phyloP scores from a whole-genome alignment of 2,797 vertebrate species.

The Schizopygopsis malacanthus region DNA sequence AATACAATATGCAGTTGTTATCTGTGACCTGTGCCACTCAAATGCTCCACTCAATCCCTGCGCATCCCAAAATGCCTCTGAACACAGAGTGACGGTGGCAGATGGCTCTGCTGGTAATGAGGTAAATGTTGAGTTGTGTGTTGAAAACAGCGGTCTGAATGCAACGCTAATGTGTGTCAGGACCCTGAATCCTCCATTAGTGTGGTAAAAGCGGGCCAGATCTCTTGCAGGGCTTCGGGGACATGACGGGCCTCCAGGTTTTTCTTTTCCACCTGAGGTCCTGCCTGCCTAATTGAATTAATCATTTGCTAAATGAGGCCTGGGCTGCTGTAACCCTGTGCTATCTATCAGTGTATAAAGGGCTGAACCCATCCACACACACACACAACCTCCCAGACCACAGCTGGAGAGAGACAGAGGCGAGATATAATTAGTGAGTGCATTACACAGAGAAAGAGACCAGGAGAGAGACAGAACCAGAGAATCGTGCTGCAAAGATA shows the following conservation, averaged over 20 bases:
- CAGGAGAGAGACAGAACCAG: constrained; percentile 43
- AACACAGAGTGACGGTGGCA: background rate
- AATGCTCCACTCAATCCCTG: background rate
- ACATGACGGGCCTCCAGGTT: constrained; percentile 12
- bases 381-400: constrained; percentile 51
- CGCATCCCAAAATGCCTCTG: constrained; percentile 13
- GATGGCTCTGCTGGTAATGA: constrained; percentile 23
- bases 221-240: background rate
- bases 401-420: constrained; percentile 56
- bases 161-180: constrained; percentile 39
- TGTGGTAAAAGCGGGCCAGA: constrained; percentile 14
- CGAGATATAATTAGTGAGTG: constrained; percentile 53
- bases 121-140: constrained; percentile 43
- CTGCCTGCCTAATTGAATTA: constrained; percentile 73
- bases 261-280: constrained; percentile 56
- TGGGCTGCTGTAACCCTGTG: constrained; percentile 66
- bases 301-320: constrained; percentile 74
- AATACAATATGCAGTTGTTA: background rate
- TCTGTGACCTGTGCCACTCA: background rate
- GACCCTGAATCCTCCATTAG: constrained; percentile 42
- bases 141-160: constrained; percentile 48
- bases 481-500: constrained; percentile 31
- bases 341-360: constrained; percentile 61
- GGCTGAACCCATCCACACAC: constrained; percentile 21
- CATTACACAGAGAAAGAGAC: constrained; percentile 31